Evolutionary conservation across 2,888 invertebrate genomes (phyloP), one percentile per base, ranked within the genome.

Genomic region (Ichneumoninae sp.): DNA sequence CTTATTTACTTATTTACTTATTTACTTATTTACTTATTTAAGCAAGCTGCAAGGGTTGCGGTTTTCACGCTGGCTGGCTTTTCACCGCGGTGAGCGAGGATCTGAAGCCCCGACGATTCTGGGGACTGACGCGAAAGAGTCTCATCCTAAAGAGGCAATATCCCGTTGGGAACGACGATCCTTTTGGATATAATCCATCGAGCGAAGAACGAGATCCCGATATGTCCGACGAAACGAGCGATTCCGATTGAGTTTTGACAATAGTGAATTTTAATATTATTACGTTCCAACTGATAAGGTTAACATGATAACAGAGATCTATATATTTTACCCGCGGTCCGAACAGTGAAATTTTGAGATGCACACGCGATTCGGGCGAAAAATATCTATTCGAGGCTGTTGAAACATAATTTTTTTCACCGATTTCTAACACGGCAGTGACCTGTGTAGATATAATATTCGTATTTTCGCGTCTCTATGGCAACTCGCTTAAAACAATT

Each of bases 31-130:
- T 40, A 8, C 8, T 10, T 10, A 40, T 40, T 40, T 3, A n/a
- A n/a, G 96, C 96, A 50, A 94, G 95, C 82, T 98, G 98, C 91
- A 94, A 94, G 74, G 92, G 94, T 30, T 98, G 98, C 91, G 92
- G 94, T 63, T 94, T 94, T 65, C 98, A 98, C 91, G 94, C 97
- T 88, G 98, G 98, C 2, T 98, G 98, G 98, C 95, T 95, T 89
- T 98, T 97, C 91, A 96, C 95, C n/a, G 96, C 96, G 0, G 94
- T 94, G 6, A 93, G 94, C 63, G 94, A 94, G 52, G 94, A 95
- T 87, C 93, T 97, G 73, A 94, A 95, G 80, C 97, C 97, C 1
- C 94, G 94, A 77, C 94, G 94, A 73, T 97, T 97, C 92, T 97
- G 95, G 95, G 97, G 97, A 26, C 93, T 97, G 44, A 96, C 96